Evolutionary conservation across 2,113 vertebrate species (phyloP).

Genomic region (Austrofundulus limnaeus): DNA sequence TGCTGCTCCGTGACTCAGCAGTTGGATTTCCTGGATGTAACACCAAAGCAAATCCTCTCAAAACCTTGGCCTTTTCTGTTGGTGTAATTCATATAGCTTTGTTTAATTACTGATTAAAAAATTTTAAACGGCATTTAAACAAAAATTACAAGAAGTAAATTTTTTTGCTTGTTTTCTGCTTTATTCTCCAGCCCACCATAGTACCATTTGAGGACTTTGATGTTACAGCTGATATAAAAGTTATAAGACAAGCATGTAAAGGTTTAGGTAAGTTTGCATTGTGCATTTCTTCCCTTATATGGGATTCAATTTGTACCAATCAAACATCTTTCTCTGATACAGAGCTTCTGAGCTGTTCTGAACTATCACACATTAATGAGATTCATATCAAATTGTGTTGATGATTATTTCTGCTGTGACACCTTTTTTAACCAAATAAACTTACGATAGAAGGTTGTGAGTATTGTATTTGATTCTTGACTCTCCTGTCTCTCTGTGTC

Average conservation of each 20-base stretch:
- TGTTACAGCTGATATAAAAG: constrained; percentile 78
- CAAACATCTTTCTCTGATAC: no score
- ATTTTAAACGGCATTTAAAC: no score
- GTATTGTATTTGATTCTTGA: not conserved
- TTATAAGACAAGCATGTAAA: constrained; percentile 79
- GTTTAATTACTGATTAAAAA: not conserved
- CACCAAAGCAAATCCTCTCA: not conserved
- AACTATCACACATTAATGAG: no score
- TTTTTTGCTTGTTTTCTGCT: not conserved
- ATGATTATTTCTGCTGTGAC: no score
- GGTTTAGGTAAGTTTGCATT: constrained; percentile 74
- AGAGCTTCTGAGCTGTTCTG: no score
- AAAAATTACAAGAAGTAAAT: no score
- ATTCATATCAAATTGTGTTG: no score
- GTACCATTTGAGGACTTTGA: constrained; percentile 80
- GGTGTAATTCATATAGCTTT: not conserved
- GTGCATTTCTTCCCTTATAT: no score
- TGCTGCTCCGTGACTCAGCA: constrained; percentile 73
- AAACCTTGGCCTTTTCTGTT: not conserved
- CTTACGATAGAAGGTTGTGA: not conserved
- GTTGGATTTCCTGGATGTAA: constrained; percentile 1
- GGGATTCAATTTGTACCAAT: no score
- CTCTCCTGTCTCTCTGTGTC: not conserved
- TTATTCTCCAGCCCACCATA: constrained; percentile 74
- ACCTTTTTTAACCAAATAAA: no score